These are phyloP conservation scores for Beris chalybata DNA, from an alignment of 2,888 invertebrate genomes.

Conservation along the genomic window DNA sequence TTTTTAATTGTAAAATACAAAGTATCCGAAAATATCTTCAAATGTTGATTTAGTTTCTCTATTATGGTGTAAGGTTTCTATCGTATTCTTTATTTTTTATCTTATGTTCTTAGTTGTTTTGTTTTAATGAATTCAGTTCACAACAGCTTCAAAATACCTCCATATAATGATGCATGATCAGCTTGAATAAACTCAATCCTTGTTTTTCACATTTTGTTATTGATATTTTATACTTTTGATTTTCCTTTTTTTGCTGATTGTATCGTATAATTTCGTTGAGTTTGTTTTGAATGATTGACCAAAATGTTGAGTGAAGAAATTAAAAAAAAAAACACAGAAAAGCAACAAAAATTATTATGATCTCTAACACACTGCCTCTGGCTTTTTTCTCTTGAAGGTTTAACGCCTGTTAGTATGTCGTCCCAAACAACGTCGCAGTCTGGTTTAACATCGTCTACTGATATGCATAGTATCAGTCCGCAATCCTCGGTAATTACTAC, in stretches of 20 bases:
- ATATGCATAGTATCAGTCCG: conserved; percentile 6
- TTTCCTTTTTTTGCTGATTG: conserved; percentile 35
- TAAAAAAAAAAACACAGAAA: conserved; percentile 43
- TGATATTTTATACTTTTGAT: conserved; percentile 35
- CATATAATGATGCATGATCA: conserved; percentile 15
- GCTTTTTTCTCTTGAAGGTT: conserved; percentile 77
- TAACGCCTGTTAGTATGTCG: conserved; percentile 56
- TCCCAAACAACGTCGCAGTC: conserved; percentile 41
- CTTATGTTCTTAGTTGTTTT: conserved; percentile 5
- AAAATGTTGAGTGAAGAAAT: conserved; percentile 21
- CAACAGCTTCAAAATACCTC: conserved; percentile 3
- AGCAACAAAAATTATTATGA: conserved; percentile 38
- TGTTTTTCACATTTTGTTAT: conserved; percentile 26
- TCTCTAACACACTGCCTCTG: conserved; percentile 71
- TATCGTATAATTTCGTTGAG: not conserved
- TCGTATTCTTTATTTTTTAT: conserved; percentile 7
- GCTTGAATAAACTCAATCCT: conserved; percentile 10
- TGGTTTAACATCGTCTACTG: conserved; percentile 10
- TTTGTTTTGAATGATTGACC: not conserved
- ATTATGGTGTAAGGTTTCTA: conserved; percentile 25
- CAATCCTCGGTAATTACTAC: not conserved
- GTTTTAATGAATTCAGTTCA: conserved; percentile 4
- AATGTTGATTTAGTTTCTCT: not conserved
- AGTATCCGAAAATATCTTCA: too few relatives aligned
- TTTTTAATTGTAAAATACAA: too few relatives aligned